Base-by-base conservation (phyloP, 1,140 invertebrate species). In the Epicauta chinensis region DNA sequence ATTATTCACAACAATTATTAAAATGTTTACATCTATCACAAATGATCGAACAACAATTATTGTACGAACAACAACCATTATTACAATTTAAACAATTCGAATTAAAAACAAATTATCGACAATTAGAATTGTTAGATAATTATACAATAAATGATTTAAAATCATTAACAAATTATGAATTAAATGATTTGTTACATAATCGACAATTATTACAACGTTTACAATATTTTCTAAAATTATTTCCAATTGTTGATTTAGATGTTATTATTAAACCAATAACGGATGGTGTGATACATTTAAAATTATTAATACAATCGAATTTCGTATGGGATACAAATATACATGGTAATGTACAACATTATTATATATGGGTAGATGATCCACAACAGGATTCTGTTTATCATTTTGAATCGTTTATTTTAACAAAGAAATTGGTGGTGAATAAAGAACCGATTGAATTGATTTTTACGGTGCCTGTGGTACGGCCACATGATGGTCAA, bases 361-460 rank as follows among this genome's bases (percentile, higher is more conserved):
- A 97, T 73, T 98, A 93, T 91, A 83, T 99, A 42, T 98, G 96
- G 93, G 87, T 99, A 11, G 95, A 98, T 74, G 94, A 99, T 74
- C 87, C 93, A 0, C 87, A 92, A 10, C 89, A 79, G 51, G 93
- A 97, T 71, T 84, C 83, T 58, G 98, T 99, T 66, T 96, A 98
- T 71, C 97, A 99, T 75, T 88, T 89, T 42, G 97, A 99, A 68
- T 87, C 91, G 62, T 91, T 98, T 68, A 78, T 89, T 10, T 70
- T 98, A 1, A 89, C 86, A 89, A 87, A 71, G 92, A 91, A 75
- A 84, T 90, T 77, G 91, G 68, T 58, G 45, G 58, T 30, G 45
- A 66, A 31, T 9, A 73, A 77, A 7, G 86, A 94, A 65, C 73
- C 81, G 1, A 89, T 96, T 67, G 84, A 89, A 59, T 71, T 99